phyloP scores from a whole-genome alignment of 2,888 invertebrate species.

The Plebejus melissa region DNA sequence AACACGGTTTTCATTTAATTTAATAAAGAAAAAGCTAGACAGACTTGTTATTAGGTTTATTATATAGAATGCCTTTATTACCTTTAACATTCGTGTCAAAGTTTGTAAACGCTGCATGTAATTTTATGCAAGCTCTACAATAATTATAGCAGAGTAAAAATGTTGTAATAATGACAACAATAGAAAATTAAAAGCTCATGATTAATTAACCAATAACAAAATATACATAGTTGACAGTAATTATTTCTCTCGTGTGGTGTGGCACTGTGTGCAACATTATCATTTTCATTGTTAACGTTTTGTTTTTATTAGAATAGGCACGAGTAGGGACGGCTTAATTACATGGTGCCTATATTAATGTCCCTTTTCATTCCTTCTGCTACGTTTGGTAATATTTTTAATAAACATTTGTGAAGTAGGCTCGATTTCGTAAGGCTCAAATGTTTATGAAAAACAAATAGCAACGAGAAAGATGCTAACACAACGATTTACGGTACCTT shows the following conservation, averaged over 20 bases:
- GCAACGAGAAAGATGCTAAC: slow-evolving; percentile 40
- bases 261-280: neutral
- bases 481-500: slow-evolving; percentile 45
- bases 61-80: neutral
- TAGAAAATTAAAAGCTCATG: neutral
- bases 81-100: neutral
- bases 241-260: neutral
- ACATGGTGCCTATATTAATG: neutral
- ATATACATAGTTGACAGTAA: neutral
- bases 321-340: neutral
- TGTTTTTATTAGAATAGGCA: neutral
- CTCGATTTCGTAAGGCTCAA: neutral
- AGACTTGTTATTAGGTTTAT: neutral
- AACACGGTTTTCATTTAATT: neutral
- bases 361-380: neutral
- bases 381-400: neutral
- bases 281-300: slow-evolving; percentile 4
- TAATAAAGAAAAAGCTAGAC: neutral
- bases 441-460: neutral
- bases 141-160: neutral
- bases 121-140: neutral
- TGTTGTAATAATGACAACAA: neutral
- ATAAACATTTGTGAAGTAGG: neutral
- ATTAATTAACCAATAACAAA: neutral
- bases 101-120: neutral